phyloP scores from a whole-genome alignment of 2,888 invertebrate species.

The Pyrocoelia pectoralis region DNA sequence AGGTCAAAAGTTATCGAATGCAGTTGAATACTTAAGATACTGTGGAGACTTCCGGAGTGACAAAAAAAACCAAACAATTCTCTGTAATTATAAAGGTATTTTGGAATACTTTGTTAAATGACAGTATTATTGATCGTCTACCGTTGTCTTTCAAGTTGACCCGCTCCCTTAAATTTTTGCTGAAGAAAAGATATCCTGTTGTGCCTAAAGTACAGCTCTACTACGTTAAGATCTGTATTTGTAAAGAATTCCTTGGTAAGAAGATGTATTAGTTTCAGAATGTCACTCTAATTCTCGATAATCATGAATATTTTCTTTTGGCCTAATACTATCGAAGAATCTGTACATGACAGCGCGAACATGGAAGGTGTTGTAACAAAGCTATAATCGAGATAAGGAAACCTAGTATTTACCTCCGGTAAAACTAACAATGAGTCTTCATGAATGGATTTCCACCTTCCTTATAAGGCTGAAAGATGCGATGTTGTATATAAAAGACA shows the following conservation, averaged over 20 bases:
- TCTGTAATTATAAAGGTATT: not conserved
- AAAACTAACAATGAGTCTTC: conserved; percentile 31
- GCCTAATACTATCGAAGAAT: conserved; percentile 12
- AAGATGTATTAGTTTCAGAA: conserved; percentile 13
- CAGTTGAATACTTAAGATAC: no score
- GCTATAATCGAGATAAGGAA: conserved; percentile 27
- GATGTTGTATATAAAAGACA: conserved; percentile 26
- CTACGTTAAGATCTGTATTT: conserved; percentile 15
- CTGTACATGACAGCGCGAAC: conserved; percentile 15
- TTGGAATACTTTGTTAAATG: no score
- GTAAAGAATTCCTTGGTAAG: not conserved
- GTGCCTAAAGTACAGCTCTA: conserved; percentile 5
- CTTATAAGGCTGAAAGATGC: conserved; percentile 34
- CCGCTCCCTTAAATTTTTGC: not conserved
- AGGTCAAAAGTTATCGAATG: conserved; percentile 1
- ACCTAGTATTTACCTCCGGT: conserved; percentile 31
- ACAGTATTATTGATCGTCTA: not conserved
- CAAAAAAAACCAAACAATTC: not conserved
- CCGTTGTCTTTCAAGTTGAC: not conserved
- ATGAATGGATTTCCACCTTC: conserved; percentile 34
- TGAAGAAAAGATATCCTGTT: not conserved
- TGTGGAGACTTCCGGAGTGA: not conserved
- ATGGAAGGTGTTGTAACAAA: conserved; percentile 25
- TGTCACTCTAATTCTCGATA: conserved; percentile 20
- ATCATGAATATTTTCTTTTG: conserved; percentile 15